Evolutionary conservation across 2,888 invertebrate species (phyloP).

Genomic region (Cephus nigrinus): DNA sequence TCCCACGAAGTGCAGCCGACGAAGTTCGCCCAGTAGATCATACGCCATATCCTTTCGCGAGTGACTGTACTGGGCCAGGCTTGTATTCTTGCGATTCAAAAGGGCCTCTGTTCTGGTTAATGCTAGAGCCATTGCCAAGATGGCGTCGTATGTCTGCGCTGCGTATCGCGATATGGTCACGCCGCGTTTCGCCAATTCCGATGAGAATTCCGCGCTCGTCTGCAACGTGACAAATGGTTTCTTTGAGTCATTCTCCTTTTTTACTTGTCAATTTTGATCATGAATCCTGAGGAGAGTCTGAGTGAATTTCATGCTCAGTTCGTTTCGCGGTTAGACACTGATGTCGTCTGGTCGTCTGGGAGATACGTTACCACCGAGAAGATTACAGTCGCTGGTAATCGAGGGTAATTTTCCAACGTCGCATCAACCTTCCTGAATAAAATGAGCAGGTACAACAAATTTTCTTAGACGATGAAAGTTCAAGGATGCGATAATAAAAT

Average conservation of each 20-base stretch:
- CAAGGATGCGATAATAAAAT: not conserved
- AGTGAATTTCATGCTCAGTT: not conserved
- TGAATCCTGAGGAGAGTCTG: not conserved
- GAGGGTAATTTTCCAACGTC: not conserved
- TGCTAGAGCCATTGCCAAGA: slow-evolving; percentile 89
- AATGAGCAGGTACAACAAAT: not conserved
- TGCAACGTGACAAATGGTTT: slow-evolving; percentile 53
- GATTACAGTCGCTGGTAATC: not conserved
- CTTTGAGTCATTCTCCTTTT: not conserved
- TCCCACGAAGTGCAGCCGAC: slow-evolving; percentile 81
- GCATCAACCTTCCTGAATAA: not conserved
- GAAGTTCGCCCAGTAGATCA: slow-evolving; percentile 78
- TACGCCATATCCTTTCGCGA: slow-evolving; percentile 78
- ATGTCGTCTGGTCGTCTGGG: not conserved
- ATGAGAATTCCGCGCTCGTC: slow-evolving; percentile 75
- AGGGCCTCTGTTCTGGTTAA: slow-evolving; percentile 74
- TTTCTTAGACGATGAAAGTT: not conserved
- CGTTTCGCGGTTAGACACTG: not conserved
- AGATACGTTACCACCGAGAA: not conserved
- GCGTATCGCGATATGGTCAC: slow-evolving; percentile 76
- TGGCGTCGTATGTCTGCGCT: slow-evolving; percentile 88
- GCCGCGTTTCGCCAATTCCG: slow-evolving; percentile 70
- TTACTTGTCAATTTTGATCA: not conserved
- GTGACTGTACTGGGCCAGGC: slow-evolving; percentile 78
- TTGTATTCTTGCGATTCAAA: slow-evolving; percentile 66